These are phyloP conservation scores for Drosophila trapezifrons DNA, from an alignment of 1,140 invertebrate genomes.

Conservation along the genomic window DNA sequence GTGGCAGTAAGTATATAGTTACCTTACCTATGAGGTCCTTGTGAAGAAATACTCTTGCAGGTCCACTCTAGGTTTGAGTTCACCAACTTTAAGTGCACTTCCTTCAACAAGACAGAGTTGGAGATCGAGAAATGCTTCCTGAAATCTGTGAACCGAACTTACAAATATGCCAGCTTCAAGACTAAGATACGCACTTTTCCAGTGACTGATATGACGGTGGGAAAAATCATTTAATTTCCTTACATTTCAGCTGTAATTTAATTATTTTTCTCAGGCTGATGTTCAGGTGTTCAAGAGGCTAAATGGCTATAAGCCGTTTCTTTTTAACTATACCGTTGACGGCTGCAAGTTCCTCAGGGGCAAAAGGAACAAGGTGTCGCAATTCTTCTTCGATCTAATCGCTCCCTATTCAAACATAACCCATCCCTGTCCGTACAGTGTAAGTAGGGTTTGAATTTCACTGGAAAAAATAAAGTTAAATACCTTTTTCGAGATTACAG, in stretches of 20 bases:
- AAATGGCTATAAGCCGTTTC: not conserved
- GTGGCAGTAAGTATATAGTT: too few relatives aligned
- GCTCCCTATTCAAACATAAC: constrained; percentile 1
- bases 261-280: not conserved
- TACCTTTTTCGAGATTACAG: not conserved
- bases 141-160: not conserved
- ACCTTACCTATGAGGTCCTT: too few relatives aligned
- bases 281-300: constrained; percentile 5
- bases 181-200: not conserved
- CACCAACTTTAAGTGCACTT: not conserved
- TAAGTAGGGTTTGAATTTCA: not conserved
- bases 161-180: constrained; percentile 1
- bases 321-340: not conserved
- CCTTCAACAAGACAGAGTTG: not conserved
- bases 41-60: too few relatives aligned
- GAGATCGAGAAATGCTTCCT: not conserved
- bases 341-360: constrained; percentile 2
- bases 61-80: too few relatives aligned
- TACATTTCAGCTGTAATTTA: too few relatives aligned
- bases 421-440: not conserved
- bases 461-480: too few relatives aligned
- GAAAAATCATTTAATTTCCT: not conserved
- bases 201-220: not conserved
- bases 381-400: not conserved
- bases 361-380: constrained; percentile 3